These are phyloP conservation scores for Drosophila ogumai DNA, from an alignment of 1,140 invertebrate genomes.

Conservation along the genomic window DNA sequence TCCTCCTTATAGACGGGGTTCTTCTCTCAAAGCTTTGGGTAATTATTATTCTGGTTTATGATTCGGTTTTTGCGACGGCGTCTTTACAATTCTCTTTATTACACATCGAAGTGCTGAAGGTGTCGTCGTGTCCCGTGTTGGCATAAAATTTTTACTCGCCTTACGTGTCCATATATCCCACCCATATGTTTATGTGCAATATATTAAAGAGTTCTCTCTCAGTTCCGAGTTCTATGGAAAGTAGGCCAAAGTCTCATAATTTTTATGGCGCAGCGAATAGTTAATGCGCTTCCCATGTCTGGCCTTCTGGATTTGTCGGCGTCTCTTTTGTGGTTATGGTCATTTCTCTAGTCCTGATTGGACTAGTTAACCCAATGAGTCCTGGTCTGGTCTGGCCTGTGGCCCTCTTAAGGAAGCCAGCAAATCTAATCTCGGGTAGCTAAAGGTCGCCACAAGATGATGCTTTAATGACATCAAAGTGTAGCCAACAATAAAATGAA, in stretches of 20 bases:
- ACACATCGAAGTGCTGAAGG: constrained; percentile 48
- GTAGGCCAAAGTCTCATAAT: constrained; percentile 62
- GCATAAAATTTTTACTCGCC: constrained; percentile 73
- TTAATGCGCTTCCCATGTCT: constrained; percentile 76
- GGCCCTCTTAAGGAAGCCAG: constrained; percentile 15
- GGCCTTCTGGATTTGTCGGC: constrained; percentile 8
- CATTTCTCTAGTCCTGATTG: constrained; percentile 22
- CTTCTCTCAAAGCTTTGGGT: constrained; percentile 72
- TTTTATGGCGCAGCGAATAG: constrained; percentile 73
- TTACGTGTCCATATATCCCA: constrained; percentile 37
- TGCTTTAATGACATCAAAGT: constrained; percentile 23
- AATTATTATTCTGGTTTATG: constrained; percentile 84
- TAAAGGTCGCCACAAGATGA: constrained; percentile 15
- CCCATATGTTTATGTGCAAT: constrained; percentile 8
- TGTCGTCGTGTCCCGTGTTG: constrained; percentile 38
- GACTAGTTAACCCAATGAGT: constrained; percentile 18
- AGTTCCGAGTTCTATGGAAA: constrained; percentile 14
- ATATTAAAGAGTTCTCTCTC: constrained; percentile 9
- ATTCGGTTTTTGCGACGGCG: constrained; percentile 62
- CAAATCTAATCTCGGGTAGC: constrained; percentile 17
- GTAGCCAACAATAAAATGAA: constrained; percentile 47
- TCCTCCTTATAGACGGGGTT: constrained; percentile 35
- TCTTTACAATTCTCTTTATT: constrained; percentile 81
- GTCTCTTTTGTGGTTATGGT: constrained; percentile 32
- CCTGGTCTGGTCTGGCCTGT: not conserved